These are phyloP conservation scores for Danio aesculapii DNA, from an alignment of 2,797 vertebrate species.

Conservation along the genomic window DNA sequence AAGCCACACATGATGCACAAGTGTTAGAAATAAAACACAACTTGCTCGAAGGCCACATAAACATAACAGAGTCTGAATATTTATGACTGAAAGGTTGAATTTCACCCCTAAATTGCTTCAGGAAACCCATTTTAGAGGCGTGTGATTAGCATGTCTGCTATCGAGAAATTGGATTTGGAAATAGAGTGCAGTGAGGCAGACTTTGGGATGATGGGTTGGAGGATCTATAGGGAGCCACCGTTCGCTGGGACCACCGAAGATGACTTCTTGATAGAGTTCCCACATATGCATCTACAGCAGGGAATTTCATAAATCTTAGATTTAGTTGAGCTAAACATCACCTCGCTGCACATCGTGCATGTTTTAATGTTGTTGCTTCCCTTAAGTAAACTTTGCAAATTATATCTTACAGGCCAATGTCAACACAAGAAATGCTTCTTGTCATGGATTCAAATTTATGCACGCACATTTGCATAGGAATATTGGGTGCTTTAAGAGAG, in stretches of 20 bases:
- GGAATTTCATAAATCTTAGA: neutral
- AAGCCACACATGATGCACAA: slow-evolving; percentile 23
- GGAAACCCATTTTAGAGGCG: slow-evolving; percentile 54
- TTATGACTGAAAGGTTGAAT: slow-evolving; percentile 53
- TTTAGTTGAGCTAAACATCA: slow-evolving; percentile 11
- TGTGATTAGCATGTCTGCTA: slow-evolving; percentile 56
- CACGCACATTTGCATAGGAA: slow-evolving; percentile 52
- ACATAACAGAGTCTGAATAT: slow-evolving; percentile 57
- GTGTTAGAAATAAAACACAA: slow-evolving; percentile 25
- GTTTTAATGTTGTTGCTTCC: neutral
- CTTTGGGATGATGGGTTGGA: slow-evolving; percentile 46
- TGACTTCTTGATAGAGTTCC: slow-evolving; percentile 36
- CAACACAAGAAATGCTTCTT: slow-evolving; percentile 31
- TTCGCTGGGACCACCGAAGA: slow-evolving; percentile 27
- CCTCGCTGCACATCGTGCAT: neutral
- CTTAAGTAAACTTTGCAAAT: slow-evolving; percentile 31
- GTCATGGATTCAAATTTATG: slow-evolving; percentile 53
- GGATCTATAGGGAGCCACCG: slow-evolving; percentile 26
- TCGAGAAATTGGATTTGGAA: slow-evolving; percentile 59
- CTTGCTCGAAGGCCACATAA: slow-evolving; percentile 37
- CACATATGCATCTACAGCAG: neutral
- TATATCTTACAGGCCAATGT: slow-evolving; percentile 49
- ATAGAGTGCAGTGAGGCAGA: slow-evolving; percentile 49
- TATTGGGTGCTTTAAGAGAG: slow-evolving; percentile 52
- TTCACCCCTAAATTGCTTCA: slow-evolving; percentile 51